Percentiles rank a stretch among this genome's conserved stretches.
Conservation (phyloP, 2,113 vertebrate species). For the Centropus bengalensis region DNA sequence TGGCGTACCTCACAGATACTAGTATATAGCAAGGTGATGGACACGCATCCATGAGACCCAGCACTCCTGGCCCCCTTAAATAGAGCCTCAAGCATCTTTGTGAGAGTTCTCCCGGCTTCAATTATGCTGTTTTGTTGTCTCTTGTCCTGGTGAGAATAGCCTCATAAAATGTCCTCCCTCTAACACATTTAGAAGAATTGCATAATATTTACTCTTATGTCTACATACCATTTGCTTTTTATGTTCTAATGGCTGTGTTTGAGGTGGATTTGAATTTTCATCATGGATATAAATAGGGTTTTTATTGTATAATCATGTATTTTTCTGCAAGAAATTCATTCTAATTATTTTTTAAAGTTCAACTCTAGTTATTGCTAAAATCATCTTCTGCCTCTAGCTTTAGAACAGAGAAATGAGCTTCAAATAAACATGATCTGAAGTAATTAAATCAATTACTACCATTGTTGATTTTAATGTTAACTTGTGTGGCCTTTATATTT, state of each 20-base stretch:
- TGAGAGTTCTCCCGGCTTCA: background rate
- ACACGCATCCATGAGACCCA: background rate
- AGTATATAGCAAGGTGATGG: background rate
- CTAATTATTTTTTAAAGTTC: slow-evolving; percentile 38
- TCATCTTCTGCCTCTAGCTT: background rate
- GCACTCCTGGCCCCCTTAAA: background rate
- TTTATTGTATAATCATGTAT: background rate
- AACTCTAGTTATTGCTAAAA: background rate
- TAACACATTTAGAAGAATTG: background rate
- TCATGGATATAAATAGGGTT: background rate
- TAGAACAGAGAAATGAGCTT: background rate
- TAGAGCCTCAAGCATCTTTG: background rate
- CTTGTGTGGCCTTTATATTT: background rate
- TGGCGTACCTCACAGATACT: background rate
- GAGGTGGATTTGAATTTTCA: background rate
- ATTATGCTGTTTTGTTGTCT: background rate
- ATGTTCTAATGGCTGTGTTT: slow-evolving; percentile 15
- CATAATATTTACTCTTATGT: background rate
- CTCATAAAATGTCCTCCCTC: background rate
- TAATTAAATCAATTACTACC: slow-evolving; percentile 26
- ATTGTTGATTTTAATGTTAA: slow-evolving; percentile 20
- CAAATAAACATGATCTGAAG: slow-evolving; percentile 45
- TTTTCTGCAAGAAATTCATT: background rate
- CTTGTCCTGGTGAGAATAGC: background rate
- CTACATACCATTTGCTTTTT: background rate